Base-by-base conservation (phyloP, 2,113 vertebrate genomes). In the Sphyrna mokarran region DNA sequence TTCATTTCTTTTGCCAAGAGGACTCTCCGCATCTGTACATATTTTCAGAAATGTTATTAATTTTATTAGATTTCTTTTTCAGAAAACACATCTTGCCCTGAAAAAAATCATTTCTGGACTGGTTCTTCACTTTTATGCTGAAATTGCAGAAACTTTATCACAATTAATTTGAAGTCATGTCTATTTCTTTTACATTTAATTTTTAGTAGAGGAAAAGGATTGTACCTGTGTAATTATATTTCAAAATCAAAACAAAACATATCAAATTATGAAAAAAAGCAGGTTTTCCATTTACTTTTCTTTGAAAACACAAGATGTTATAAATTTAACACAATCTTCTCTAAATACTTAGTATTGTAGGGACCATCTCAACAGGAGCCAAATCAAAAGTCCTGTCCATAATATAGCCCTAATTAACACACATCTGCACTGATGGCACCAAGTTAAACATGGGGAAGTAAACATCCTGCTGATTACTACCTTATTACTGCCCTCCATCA, bases 1-100 rank as follows among this genome's bases (percentile, higher is more conserved):
- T 97, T 99, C 99, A 96, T 98, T 97, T 97, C 99, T 98, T 96
- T 98, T 98, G 97, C 98, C 98, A 97, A 98, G 99, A 96, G 98
- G 98, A 95, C 97, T 98, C 97, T 98, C 99, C 99, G 97, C 96
- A 97, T 95, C 94, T 95, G 94, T 0, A 70, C 22, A 95, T 43
- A 63, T 83, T 80, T 70, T 72, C 37, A 95, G 94, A 54, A 95
- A 95, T 72, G 54, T 90, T 33, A 72, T 95, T 16, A 95, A 95
- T 72, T 13, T 90, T 33, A 72, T 95, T 16, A 69, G 63, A 9
- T 48, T 95, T 43, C 23, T 95, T 48, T 54, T 63, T 43, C 10
- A 43, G 8, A 26, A 95, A 95, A 97, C 97, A 96, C 95, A 96
- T 54, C 18, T 37, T 68, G 8, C 33, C 0, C 33, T 93, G 33